Percentiles rank a stretch among this genome's conserved stretches.
phyloP scores from a whole-genome alignment of 1,140 invertebrate genomes.

The Macrocentrus cingulum region DNA sequence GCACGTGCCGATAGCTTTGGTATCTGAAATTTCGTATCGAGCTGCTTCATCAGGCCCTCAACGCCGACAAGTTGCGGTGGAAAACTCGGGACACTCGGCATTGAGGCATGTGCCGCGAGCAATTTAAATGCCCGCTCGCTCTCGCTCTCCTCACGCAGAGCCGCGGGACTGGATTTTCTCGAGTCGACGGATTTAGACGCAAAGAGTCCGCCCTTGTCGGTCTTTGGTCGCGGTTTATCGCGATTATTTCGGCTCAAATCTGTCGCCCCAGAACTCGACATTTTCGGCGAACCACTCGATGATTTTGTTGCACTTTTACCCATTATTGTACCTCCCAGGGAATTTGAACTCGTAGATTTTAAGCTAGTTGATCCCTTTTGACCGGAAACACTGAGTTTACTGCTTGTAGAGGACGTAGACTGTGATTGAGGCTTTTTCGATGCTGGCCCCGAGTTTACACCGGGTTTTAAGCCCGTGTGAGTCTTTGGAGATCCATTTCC shows the following conservation, averaged over 20 bases:
- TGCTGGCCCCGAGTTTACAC: constrained; percentile 77
- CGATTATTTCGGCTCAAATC: constrained; percentile 64
- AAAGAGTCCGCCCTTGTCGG: constrained; percentile 62
- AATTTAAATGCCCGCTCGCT: constrained; percentile 61
- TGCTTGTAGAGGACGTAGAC: constrained; percentile 35
- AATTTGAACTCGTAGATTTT: constrained; percentile 44
- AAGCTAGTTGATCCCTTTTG: constrained; percentile 59
- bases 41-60: constrained; percentile 74
- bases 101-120: constrained; percentile 60
- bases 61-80: constrained; percentile 59
- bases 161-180: constrained; percentile 67
- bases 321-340: constrained; percentile 31
- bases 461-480: constrained; percentile 81
- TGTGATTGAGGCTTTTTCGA: constrained; percentile 72
- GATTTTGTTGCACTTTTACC: constrained; percentile 47
- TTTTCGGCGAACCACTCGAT: constrained; percentile 55
- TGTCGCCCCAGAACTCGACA: constrained; percentile 50
- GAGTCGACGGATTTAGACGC: constrained; percentile 62
- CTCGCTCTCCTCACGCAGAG: constrained; percentile 64
- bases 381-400: constrained; percentile 44
- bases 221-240: constrained; percentile 60
- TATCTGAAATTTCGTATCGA: constrained; percentile 85
- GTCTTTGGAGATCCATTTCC: constrained; percentile 72
- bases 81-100: constrained; percentile 53
- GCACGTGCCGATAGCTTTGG: constrained; percentile 72